These are phyloP conservation scores for Incurvaria masculella DNA, from an alignment of 2,888 invertebrate species.

Conservation along the genomic window DNA sequence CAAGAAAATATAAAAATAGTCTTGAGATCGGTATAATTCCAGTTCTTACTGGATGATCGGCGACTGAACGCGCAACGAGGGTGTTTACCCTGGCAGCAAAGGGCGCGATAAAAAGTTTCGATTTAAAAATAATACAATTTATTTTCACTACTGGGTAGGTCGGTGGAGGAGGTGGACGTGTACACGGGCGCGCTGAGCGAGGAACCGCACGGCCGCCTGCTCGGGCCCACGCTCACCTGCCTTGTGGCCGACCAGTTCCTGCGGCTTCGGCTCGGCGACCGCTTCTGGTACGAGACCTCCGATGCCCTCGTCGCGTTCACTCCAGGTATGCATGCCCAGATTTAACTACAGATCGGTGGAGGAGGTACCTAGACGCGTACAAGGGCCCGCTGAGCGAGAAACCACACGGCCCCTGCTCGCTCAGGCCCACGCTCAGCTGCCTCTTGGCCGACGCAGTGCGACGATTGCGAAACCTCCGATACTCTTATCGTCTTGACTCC, in stretches of 20 bases:
- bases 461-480: no score
- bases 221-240: constrained; percentile 85
- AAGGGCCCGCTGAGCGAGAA: constrained; percentile 83
- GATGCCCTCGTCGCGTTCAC: constrained; percentile 64
- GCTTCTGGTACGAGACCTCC: constrained; percentile 84
- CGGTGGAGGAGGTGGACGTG: constrained; percentile 82
- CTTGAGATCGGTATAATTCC: no score
- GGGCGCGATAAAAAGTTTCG: no score
- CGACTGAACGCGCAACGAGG: no score
- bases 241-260: constrained; percentile 83
- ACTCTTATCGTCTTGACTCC: no score
- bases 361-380: constrained; percentile 87
- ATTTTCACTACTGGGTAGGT: no score
- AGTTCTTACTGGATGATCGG: no score
- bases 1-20: no score
- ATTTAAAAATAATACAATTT: no score
- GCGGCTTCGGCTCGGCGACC: constrained; percentile 75
- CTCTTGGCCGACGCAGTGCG: constrained; percentile 83
- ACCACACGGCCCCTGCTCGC: constrained; percentile 68
- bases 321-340: constrained; percentile 50
- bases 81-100: no score
- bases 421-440: constrained; percentile 85
- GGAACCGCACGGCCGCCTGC: constrained; percentile 67
- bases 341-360: constrained; percentile 61
- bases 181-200: constrained; percentile 89